Percentiles rank a stretch among this genome's conserved stretches.
phyloP scores from a whole-genome alignment of 1,140 invertebrate species.

The Sinella curviseta region DNA sequence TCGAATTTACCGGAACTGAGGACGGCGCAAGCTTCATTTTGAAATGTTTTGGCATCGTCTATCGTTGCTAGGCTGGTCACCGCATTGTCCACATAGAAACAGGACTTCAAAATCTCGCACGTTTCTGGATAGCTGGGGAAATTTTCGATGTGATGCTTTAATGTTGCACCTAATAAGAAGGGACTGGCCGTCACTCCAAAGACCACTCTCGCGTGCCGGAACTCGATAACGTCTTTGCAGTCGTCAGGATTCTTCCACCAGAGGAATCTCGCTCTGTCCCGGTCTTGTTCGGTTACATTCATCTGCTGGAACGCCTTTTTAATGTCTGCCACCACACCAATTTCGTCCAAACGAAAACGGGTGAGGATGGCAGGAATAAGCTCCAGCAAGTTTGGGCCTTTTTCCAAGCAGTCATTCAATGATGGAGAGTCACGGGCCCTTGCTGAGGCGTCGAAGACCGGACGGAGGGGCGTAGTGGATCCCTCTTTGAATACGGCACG shows the following conservation, averaged over 20 bases:
- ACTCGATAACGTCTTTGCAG: background rate
- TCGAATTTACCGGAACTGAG: too few species aligned
- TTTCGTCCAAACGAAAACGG: background rate
- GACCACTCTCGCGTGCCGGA: background rate
- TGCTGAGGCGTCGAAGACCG: background rate
- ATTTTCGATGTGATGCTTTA: too few species aligned
- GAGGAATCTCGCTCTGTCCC: background rate
- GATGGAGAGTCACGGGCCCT: background rate
- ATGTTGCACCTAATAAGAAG: too few species aligned
- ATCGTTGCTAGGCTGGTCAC: too few species aligned
- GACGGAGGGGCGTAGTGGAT: background rate
- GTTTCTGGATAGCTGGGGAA: too few species aligned
- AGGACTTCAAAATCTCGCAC: too few species aligned
- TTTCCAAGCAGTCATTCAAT: constrained; percentile 3
- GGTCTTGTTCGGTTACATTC: background rate
- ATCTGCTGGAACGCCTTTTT: constrained; percentile 14
- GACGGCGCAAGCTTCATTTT: too few species aligned
- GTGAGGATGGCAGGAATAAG: background rate
- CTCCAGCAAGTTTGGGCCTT: constrained; percentile 4
- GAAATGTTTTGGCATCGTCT: too few species aligned
- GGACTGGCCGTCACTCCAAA: background rate
- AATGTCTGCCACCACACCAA: background rate
- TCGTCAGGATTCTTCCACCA: background rate
- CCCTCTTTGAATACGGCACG: background rate
- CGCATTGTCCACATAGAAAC: too few species aligned